Percentiles rank a stretch among this genome's conserved stretches.
These are phyloP conservation scores for Osmerus eperlanus DNA, from an alignment of 2,113 vertebrate genomes.

Conservation along the genomic window DNA sequence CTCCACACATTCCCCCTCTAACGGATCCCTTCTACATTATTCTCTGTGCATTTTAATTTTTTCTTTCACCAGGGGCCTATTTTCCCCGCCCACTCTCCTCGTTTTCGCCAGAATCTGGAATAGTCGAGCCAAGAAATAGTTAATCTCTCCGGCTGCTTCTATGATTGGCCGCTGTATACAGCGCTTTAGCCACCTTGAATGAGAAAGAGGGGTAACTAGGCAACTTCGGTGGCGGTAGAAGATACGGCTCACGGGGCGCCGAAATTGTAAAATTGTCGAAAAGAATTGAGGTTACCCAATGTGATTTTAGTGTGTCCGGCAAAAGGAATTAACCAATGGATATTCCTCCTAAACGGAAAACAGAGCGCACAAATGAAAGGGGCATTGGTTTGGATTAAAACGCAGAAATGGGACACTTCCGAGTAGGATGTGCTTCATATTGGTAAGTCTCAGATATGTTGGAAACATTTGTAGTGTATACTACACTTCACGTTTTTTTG, in stretches of 20 bases:
- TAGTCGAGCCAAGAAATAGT: conserved; percentile 69
- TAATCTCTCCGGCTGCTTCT: conserved; percentile 65
- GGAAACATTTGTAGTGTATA: neutral
- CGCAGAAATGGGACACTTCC: conserved; percentile 56
- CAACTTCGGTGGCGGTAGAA: conserved; percentile 57
- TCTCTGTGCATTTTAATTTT: conserved; percentile 69
- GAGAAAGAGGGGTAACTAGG: conserved; percentile 68
- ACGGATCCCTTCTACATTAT: conserved; percentile 56
- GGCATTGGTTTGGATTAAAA: conserved; percentile 64
- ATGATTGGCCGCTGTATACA: conserved; percentile 63
- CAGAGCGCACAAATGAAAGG: conserved; percentile 58
- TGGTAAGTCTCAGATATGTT: conserved; percentile 55
- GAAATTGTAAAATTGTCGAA: conserved; percentile 32
- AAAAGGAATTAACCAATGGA: conserved; percentile 69
- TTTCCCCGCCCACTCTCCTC: conserved; percentile 66
- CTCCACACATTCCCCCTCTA: conserved; percentile 8
- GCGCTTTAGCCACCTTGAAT: conserved; percentile 66
- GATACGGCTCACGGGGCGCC: conserved; percentile 34
- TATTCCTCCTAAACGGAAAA: conserved; percentile 50
- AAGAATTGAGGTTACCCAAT: conserved; percentile 39
- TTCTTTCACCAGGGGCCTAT: conserved; percentile 54
- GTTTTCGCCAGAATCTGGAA: conserved; percentile 60
- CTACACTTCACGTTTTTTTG: neutral
- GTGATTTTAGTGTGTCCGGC: conserved; percentile 55
- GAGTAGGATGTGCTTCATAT: conserved; percentile 42